Evolutionary conservation across 2,888 invertebrate genomes (phyloP), one percentile per base, ranked within the genome.

Genomic region (Biston stratarius): DNA sequence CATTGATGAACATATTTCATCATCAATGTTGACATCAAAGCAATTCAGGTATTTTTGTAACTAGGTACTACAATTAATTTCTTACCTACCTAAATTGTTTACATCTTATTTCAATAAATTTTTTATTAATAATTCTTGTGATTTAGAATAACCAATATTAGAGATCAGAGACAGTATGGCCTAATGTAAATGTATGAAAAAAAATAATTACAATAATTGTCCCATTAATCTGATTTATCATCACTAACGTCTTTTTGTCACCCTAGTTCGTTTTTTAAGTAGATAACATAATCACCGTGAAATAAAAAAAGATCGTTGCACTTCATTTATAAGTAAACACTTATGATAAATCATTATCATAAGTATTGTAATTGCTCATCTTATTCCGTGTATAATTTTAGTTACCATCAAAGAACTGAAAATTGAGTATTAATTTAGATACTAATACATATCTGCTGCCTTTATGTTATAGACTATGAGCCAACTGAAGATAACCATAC

Each of bases 381-480:
- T 53, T 60, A 42, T 6, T 9, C 34, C 47, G 58, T n/a, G n/a
- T 34, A 42, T 65, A 67, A 34, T 42, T 66, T 68, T 65, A 11
- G 44, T 70, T 71, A 63, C 49, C 66, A 60, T 65, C 56, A 70
- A 75, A 75, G 71, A 74, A 75, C 74, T 74, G 74, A 74, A 64
- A 9, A 58, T 57, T 33, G 57, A 65, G 56, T 61, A 68, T 64
- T 67, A 65, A 63, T 69, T 66, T 66, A 69, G 65, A 49, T 70
- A 74, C 61, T 65, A 62, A 70, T 73, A 76, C 76, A 79, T 78
- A 80, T 78, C 75, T 69, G 68, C 67, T 55, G 72, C 75, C 70
- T 77, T 77, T 80, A 59, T 3, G 24, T 24, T 24, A 24, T 24
- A 24, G 24, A 24, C 24, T 24, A 24, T 24, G 24, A 24, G 24